Conservation (phyloP, 1,140 invertebrate genomes). For the Hesperophylax magnus region DNA sequence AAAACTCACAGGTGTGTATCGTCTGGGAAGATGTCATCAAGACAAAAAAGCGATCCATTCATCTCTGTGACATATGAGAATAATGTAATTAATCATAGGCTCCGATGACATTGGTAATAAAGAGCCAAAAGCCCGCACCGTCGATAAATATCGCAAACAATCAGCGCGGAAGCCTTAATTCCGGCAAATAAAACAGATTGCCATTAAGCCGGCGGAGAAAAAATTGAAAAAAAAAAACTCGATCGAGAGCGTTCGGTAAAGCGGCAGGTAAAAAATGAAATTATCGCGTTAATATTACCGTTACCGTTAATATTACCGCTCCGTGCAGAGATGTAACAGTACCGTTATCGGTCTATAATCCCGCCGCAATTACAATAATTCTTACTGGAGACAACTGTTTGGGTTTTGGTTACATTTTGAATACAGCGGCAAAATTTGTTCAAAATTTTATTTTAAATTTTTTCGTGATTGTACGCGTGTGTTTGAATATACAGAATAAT, state of each 20-base stretch:
- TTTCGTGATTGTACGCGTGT: too few species aligned
- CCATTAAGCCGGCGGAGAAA: slow-evolving; percentile 46
- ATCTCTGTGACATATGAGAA: too few species aligned
- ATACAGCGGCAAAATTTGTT: slow-evolving; percentile 40
- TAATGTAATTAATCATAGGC: slow-evolving; percentile 51
- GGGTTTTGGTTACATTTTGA: slow-evolving; percentile 22
- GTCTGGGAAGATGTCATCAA: too few species aligned
- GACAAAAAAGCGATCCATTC: too few species aligned
- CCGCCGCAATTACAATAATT: slow-evolving; percentile 58
- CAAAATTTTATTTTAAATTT: too few species aligned
- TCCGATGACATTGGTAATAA: slow-evolving; percentile 56
- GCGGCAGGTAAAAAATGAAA: slow-evolving; percentile 53
- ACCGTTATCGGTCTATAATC: slow-evolving; percentile 57
- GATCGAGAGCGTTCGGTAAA: slow-evolving; percentile 8
- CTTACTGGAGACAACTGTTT: slow-evolving; percentile 55
- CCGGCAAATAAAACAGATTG: slow-evolving; percentile 58
- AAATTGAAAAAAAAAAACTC: slow-evolving; percentile 55
- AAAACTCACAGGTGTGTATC: too few species aligned
- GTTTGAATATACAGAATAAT: too few species aligned
- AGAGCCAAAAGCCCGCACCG: slow-evolving; percentile 50
- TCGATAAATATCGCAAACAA: slow-evolving; percentile 57
- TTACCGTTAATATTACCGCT: slow-evolving; percentile 51
- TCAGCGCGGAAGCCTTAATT: slow-evolving; percentile 56
- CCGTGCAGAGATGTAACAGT: slow-evolving; percentile 52
- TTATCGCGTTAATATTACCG: slow-evolving; percentile 55